Conservation (phyloP, 2,797 vertebrate species). For the Sebastes matsubarae region DNA sequence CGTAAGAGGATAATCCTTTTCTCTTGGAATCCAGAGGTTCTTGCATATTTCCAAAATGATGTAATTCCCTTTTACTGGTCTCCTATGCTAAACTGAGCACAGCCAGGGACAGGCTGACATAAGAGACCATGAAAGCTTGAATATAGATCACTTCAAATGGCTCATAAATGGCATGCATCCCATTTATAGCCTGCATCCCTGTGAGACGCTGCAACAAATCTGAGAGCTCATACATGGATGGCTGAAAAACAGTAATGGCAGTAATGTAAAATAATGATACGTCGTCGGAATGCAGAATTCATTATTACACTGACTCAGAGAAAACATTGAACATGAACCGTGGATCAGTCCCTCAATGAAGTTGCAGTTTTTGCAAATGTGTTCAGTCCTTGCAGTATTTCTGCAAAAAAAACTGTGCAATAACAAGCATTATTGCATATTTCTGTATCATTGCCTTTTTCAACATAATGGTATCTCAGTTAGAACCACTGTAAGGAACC, state of each 20-base stretch:
- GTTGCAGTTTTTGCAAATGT: not conserved
- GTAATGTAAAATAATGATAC: constrained; percentile 19
- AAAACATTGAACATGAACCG: not conserved
- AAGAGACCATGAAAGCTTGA: constrained; percentile 31
- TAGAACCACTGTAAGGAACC: not conserved
- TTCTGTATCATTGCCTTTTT: not conserved
- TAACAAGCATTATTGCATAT: not conserved
- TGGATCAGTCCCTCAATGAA: not conserved
- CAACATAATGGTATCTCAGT: not conserved
- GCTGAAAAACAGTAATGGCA: not conserved
- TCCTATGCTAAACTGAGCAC: constrained; percentile 30
- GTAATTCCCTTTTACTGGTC: constrained; percentile 47
- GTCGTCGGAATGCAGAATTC: not conserved
- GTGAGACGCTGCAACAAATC: constrained; percentile 28
- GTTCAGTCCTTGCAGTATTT: not conserved
- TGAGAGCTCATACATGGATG: constrained; percentile 5
- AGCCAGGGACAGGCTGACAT: constrained; percentile 29
- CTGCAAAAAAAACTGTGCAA: not conserved
- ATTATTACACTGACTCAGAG: not conserved
- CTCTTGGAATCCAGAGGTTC: constrained; percentile 45
- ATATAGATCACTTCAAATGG: constrained; percentile 47
- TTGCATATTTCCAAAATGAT: constrained; percentile 53
- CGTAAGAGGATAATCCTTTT: constrained; percentile 51
- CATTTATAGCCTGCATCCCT: constrained; percentile 32
- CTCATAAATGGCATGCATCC: constrained; percentile 42